Conservation (phyloP, 2,888 invertebrate species). For the Melanchra persicariae region DNA sequence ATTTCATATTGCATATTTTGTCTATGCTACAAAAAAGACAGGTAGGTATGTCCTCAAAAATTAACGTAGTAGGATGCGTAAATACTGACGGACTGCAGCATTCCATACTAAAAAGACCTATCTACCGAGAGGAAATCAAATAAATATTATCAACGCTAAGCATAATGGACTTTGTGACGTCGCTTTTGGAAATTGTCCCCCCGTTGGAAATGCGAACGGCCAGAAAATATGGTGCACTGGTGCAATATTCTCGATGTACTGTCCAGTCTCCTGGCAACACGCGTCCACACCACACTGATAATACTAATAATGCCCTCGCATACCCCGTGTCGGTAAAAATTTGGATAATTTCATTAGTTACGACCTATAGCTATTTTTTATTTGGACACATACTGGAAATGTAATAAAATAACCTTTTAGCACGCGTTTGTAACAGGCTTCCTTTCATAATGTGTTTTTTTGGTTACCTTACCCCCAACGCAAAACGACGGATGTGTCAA, state of each 20-base stretch:
- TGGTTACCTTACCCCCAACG: no score
- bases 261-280: neutral
- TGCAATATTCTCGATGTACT: slow-evolving; percentile 2
- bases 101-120: neutral
- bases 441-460: no score
- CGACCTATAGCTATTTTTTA: no score
- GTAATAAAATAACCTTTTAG: neutral
- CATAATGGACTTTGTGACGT: neutral
- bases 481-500: no score
- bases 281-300: neutral
- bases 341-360: no score
- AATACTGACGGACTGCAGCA: neutral
- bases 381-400: neutral
- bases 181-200: neutral
- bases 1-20: neutral
- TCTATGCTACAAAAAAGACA: neutral
- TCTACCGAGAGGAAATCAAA: neutral
- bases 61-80: neutral
- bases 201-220: neutral
- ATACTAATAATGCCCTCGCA: neutral
- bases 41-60: neutral
- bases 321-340: no score
- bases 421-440: no score
- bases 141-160: neutral
- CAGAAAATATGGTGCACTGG: neutral